Percentiles rank a stretch among this genome's conserved stretches.
Conservation (phyloP, 2,888 invertebrate species). For the Rhodophaea formosa region DNA sequence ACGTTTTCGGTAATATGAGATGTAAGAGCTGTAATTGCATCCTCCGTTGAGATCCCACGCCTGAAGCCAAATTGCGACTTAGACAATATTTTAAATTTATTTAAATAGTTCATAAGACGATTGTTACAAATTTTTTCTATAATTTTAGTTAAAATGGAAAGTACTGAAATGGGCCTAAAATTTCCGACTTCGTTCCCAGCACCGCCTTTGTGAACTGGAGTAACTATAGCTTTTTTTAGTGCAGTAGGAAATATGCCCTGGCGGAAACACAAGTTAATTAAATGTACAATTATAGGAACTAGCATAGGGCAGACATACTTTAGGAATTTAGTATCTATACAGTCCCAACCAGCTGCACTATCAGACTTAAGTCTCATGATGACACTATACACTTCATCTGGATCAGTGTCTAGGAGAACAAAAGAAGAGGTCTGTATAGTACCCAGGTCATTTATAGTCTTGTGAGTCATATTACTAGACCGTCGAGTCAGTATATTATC, state of each 20-base stretch:
- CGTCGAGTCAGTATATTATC: conserved; percentile 4
- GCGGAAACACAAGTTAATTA: conserved; percentile 19
- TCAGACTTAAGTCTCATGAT: not conserved
- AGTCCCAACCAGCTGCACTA: conserved; percentile 18
- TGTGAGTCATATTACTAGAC: too few species aligned
- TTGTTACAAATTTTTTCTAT: not conserved
- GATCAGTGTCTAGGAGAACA: not conserved
- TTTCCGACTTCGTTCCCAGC: not conserved
- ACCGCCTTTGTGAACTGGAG: not conserved
- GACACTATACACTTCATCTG: too few species aligned
- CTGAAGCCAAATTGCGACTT: conserved; percentile 18
- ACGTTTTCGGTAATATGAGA: conserved; percentile 16
- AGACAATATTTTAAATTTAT: conserved; percentile 11
- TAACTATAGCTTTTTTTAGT: conserved; percentile 14
- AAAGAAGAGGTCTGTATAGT: not conserved
- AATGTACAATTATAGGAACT: conserved; percentile 17
- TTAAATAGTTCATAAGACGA: not conserved
- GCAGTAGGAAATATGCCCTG: conserved; percentile 17
- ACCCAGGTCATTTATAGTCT: not conserved
- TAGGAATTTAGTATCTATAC: conserved; percentile 13
- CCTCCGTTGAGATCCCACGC: conserved; percentile 19
- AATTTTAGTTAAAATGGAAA: not conserved
- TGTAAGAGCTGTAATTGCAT: conserved; percentile 14
- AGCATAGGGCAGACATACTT: conserved; percentile 8
- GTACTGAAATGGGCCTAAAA: not conserved